Conservation (phyloP, 2,888 invertebrate genomes). For the Acronicta psi region DNA sequence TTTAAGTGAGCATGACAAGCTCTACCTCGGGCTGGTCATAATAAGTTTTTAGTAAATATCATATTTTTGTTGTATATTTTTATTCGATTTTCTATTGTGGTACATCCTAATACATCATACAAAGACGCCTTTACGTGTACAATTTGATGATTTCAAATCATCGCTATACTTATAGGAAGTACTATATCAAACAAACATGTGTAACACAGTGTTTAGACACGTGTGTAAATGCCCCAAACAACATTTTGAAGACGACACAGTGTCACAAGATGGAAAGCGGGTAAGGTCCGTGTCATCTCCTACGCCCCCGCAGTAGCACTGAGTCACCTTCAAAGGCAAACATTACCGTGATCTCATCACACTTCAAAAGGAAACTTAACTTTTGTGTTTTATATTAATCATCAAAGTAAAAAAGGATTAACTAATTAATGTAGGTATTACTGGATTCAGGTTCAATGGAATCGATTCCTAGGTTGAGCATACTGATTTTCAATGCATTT, state of each 20-base stretch:
- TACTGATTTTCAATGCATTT: too few relatives aligned
- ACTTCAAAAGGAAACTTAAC: constrained; percentile 41
- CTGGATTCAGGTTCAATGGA: too few relatives aligned
- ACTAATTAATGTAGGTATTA: too few relatives aligned
- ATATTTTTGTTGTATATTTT: too few relatives aligned
- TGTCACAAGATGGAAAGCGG: constrained; percentile 34
- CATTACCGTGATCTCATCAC: constrained; percentile 50
- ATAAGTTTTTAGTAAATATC: too few relatives aligned
- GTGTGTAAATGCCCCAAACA: constrained; percentile 10
- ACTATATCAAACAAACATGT: constrained; percentile 2
- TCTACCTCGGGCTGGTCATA: too few relatives aligned
- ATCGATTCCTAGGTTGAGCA: too few relatives aligned
- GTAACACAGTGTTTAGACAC: constrained; percentile 9
- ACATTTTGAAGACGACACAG: constrained; percentile 13
- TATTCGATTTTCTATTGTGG: too few relatives aligned
- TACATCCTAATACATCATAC: too few relatives aligned
- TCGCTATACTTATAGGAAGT: constrained; percentile 23
- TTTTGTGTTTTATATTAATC: constrained; percentile 24
- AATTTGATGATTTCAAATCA: too few relatives aligned
- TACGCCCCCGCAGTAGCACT: constrained; percentile 41
- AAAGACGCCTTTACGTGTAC: too few relatives aligned
- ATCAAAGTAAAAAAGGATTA: constrained; percentile 16
- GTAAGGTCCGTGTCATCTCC: constrained; percentile 40
- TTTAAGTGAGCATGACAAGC: too few relatives aligned
- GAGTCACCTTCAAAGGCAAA: constrained; percentile 38